Conservation (phyloP, 1,140 invertebrate genomes). For the Pseudomyrmex gracilis region DNA sequence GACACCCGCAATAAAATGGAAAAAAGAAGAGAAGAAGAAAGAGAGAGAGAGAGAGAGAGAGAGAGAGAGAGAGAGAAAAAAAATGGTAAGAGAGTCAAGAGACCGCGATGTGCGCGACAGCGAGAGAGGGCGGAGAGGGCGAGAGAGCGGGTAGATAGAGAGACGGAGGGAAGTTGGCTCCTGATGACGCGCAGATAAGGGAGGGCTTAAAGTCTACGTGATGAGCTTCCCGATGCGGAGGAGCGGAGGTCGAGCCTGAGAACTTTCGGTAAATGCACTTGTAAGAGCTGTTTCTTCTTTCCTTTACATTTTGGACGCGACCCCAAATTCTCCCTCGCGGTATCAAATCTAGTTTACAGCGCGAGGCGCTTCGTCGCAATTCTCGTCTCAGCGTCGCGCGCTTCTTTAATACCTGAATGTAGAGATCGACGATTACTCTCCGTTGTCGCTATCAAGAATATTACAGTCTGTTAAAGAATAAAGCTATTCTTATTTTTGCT, state of each 20-base stretch:
- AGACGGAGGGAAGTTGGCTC: constrained; percentile 76
- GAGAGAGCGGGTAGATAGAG: constrained; percentile 74
- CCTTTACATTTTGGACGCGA: constrained; percentile 69
- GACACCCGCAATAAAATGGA: constrained; percentile 48
- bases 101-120: constrained; percentile 52
- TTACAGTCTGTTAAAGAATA: not conserved
- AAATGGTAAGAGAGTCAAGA: constrained; percentile 70
- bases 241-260: constrained; percentile 81
- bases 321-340: constrained; percentile 31
- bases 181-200: constrained; percentile 85
- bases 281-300: constrained; percentile 61
- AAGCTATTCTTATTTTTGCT: not conserved
- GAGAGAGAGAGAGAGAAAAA: constrained; percentile 62
- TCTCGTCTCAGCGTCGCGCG: constrained; percentile 3
- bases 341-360: constrained; percentile 49
- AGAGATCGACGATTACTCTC: not conserved
- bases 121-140: constrained; percentile 59
- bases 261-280: constrained; percentile 82
- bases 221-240: constrained; percentile 83
- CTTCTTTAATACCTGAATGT: not conserved
- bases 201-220: constrained; percentile 84
- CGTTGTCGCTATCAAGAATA: not conserved
- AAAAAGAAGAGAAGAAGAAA: constrained; percentile 31
- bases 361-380: not conserved
- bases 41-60: constrained; percentile 58